These are phyloP conservation scores for Gymnodraco acuticeps DNA, from an alignment of 2,797 vertebrate species.

Conservation along the genomic window DNA sequence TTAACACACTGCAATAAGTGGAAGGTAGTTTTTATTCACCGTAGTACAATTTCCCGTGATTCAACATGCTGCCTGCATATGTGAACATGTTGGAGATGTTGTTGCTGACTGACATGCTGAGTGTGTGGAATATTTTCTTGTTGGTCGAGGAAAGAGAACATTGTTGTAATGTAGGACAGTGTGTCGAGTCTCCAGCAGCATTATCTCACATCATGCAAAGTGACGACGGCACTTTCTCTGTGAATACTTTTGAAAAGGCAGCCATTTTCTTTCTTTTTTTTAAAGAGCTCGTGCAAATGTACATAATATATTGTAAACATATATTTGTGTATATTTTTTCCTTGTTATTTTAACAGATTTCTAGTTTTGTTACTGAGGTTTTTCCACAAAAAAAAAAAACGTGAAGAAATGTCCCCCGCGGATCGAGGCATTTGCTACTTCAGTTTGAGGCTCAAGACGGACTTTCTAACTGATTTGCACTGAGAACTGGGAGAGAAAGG, in stretches of 20 bases:
- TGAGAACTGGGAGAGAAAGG: constrained; percentile 34
- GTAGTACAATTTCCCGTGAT: constrained; percentile 48
- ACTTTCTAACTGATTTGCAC: constrained; percentile 88
- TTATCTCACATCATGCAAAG: constrained; percentile 27
- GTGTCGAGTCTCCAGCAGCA: constrained; percentile 19
- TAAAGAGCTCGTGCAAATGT: constrained; percentile 84
- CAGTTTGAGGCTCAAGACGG: constrained; percentile 71
- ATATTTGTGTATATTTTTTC: constrained; percentile 93
- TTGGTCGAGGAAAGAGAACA: constrained; percentile 1
- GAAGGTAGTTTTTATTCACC: constrained; percentile 69
- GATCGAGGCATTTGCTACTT: constrained; percentile 83
- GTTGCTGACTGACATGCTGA: constrained; percentile 29
- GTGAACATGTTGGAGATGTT: constrained; percentile 36
- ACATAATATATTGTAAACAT: constrained; percentile 94
- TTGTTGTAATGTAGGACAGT: neutral
- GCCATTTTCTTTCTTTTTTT: constrained; percentile 68
- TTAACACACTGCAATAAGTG: constrained; percentile 81
- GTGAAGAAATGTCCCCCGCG: constrained; percentile 82
- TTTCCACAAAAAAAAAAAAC: constrained; percentile 46
- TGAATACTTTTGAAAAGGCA: constrained; percentile 60
- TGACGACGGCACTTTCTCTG: constrained; percentile 75
- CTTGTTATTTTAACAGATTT: constrained; percentile 91
- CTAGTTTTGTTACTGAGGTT: constrained; percentile 97
- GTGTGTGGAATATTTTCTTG: neutral
- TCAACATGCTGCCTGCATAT: constrained; percentile 35